Conservation (phyloP, 2,797 vertebrate species). For the Malacoctenus gilli region DNA sequence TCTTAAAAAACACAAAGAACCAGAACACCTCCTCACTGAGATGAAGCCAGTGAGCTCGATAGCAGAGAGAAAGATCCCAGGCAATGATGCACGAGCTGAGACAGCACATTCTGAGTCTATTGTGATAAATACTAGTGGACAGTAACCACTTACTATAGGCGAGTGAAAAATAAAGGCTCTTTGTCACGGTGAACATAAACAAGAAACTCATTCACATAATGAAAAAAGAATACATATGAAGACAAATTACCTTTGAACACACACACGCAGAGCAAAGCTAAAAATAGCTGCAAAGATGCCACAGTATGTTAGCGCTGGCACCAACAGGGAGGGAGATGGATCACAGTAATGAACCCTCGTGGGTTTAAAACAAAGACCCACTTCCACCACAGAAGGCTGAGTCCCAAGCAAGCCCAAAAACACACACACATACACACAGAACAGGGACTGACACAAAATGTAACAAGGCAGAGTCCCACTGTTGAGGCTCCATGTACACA, state of each 20-base stretch:
- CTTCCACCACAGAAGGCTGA: constrained; percentile 53
- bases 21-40: too few relatives aligned
- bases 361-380: constrained; percentile 74
- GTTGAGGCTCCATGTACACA: too few relatives aligned
- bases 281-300: constrained; percentile 69
- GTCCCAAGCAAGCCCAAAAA: constrained; percentile 30
- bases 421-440: neutral
- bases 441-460: too few relatives aligned
- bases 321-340: constrained; percentile 66
- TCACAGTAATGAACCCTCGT: constrained; percentile 75
- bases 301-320: constrained; percentile 62
- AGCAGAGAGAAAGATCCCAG: neutral
- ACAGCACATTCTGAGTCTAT: constrained; percentile 5
- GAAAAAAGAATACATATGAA: constrained; percentile 29
- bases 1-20: too few relatives aligned
- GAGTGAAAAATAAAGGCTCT: constrained; percentile 2
- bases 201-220: constrained; percentile 33
- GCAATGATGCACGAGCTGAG: constrained; percentile 1
- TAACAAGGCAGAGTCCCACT: too few relatives aligned
- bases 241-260: constrained; percentile 48
- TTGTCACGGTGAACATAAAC: constrained; percentile 27
- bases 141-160: neutral
- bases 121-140: constrained; percentile 14
- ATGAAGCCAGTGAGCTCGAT: neutral
- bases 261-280: constrained; percentile 28